Conservation (phyloP, 1,140 invertebrate genomes). For the Lanistes nyassanus region DNA sequence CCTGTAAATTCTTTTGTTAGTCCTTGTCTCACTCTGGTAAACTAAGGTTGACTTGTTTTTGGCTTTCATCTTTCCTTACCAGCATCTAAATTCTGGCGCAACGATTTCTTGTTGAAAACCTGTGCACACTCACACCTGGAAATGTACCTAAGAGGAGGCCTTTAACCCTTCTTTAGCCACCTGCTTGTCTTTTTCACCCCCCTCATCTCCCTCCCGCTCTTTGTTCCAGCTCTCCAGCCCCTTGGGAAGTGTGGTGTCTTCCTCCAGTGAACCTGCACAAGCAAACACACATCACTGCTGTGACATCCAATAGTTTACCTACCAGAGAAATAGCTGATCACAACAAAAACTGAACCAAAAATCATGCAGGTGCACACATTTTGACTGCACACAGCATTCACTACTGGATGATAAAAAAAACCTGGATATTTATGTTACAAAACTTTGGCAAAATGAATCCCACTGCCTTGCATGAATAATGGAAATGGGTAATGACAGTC, state of each 20-base stretch:
- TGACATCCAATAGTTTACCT: background rate
- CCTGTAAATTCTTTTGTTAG: too few relatives aligned
- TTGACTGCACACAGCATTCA: too few relatives aligned
- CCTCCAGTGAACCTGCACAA: slow-evolving; percentile 91
- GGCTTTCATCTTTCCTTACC: background rate
- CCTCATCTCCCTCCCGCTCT: slow-evolving; percentile 37
- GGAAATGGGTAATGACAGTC: too few relatives aligned
- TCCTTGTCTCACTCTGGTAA: too few relatives aligned
- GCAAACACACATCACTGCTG: background rate
- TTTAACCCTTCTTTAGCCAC: slow-evolving; percentile 2
- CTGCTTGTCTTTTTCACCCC: slow-evolving; percentile 1
- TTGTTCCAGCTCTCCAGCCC: slow-evolving; percentile 95
- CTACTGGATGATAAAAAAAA: too few relatives aligned
- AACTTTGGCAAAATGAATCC: too few relatives aligned
- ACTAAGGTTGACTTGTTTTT: too few relatives aligned
- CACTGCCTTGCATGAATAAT: too few relatives aligned
- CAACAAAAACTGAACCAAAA: slow-evolving; percentile 1
- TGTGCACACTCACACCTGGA: too few relatives aligned
- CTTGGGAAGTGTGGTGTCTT: slow-evolving; percentile 94
- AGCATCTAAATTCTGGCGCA: background rate
- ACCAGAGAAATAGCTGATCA: background rate
- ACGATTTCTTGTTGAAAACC: background rate
- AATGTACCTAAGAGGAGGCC: too few relatives aligned
- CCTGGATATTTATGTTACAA: too few relatives aligned
- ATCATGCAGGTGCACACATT: background rate